phyloP scores from a whole-genome alignment of 2,113 vertebrate genomes.

The Diadophis punctatus region DNA sequence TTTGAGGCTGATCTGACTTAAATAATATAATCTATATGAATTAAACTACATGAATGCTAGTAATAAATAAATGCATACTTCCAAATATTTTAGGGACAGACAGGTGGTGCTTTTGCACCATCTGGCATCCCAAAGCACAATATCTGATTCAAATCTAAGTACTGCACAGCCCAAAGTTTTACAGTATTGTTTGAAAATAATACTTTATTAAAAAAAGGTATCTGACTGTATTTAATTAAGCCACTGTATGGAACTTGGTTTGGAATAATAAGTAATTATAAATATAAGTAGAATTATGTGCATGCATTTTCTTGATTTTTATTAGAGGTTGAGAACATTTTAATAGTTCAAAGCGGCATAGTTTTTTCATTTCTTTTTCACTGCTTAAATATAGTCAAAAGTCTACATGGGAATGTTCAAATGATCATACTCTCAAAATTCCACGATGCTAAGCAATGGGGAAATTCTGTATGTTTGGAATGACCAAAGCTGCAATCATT shows the following conservation, averaged over 20 bases:
- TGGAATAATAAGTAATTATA: background rate
- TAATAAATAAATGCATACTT: background rate
- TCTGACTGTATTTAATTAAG: background rate
- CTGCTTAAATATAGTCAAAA: background rate
- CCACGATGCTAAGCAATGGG: background rate
- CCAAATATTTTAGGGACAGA: background rate
- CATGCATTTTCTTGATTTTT: background rate
- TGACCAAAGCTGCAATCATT: background rate
- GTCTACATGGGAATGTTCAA: background rate
- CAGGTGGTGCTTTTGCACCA: background rate
- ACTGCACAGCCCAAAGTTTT: background rate
- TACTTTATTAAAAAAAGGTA: background rate
- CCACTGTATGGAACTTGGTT: background rate
- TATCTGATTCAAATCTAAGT: background rate
- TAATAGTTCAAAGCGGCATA: no score
- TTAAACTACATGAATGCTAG: background rate
- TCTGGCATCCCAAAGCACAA: background rate
- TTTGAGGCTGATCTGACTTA: background rate
- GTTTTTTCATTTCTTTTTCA: background rate
- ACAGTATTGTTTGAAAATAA: background rate
- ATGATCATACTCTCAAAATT: background rate
- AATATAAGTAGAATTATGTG: background rate
- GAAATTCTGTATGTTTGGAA: background rate
- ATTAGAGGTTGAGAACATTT: background rate
- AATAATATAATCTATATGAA: background rate